Conservation (phyloP, 2,113 vertebrate genomes). For the Narcine bancroftii region DNA sequence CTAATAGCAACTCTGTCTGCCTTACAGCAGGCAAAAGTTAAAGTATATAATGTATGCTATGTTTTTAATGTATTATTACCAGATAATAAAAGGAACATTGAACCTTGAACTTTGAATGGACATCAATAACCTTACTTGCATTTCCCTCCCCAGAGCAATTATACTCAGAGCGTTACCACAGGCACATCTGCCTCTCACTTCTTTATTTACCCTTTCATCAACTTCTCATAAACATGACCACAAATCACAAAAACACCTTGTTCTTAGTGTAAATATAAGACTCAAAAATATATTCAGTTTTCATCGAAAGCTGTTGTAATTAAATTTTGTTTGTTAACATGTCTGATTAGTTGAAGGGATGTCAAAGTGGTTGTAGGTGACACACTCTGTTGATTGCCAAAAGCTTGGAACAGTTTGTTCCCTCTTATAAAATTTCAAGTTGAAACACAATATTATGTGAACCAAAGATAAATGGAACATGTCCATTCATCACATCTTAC, state of each 20-base stretch:
- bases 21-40: too few relatives aligned
- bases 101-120: too few relatives aligned
- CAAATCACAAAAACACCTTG: neutral
- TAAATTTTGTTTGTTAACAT: conserved; percentile 26
- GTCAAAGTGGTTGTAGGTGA: neutral
- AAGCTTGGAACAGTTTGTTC: conserved; percentile 24
- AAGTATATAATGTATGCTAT: too few relatives aligned
- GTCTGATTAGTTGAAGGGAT: neutral
- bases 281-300: conserved; percentile 6
- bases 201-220: neutral
- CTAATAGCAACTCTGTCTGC: too few relatives aligned
- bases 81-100: too few relatives aligned
- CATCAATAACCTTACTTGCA: neutral
- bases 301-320: neutral
- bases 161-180: neutral
- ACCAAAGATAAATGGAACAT: conserved; percentile 20
- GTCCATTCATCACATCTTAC: neutral
- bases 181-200: neutral
- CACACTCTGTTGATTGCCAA: neutral
- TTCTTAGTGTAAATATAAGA: neutral
- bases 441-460: neutral
- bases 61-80: too few relatives aligned
- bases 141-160: neutral
- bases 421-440: too few relatives aligned
- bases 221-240: neutral